phyloP scores from a whole-genome alignment of 2,113 vertebrate genomes.

The Actinemys pallida region DNA sequence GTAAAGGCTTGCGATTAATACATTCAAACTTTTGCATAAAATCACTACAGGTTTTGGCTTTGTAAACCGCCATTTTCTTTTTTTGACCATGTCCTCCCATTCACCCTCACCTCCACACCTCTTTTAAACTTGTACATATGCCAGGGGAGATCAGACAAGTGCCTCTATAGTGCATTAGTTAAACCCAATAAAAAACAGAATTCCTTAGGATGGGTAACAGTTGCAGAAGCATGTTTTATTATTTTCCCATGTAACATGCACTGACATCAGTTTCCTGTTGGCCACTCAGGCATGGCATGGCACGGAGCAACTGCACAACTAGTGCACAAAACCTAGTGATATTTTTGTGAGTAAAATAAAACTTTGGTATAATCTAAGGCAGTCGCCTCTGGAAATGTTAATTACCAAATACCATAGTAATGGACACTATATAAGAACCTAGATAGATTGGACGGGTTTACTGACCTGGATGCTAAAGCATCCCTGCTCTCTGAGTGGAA shows the following conservation, averaged over 20 bases:
- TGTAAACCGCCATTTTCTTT: background rate
- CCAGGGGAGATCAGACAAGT: background rate
- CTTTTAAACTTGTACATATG: background rate
- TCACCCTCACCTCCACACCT: background rate
- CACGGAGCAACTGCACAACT: background rate
- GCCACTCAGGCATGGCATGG: rapidly evolving
- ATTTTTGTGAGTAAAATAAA: background rate
- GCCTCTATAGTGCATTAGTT: background rate
- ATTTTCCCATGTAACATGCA: background rate
- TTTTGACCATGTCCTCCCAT: background rate
- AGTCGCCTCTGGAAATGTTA: background rate
- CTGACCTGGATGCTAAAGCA: slow-evolving; percentile 58
- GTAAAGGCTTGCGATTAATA: rapidly evolving
- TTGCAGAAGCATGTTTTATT: rapidly evolving
- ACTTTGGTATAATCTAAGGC: background rate
- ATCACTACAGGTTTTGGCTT: background rate
- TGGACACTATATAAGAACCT: background rate
- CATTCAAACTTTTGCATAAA: background rate
- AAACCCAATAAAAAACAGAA: background rate
- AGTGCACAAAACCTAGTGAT: background rate
- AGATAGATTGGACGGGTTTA: slow-evolving; percentile 26
- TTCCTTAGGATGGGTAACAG: background rate
- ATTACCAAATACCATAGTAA: background rate
- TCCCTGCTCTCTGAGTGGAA: slow-evolving; percentile 36
- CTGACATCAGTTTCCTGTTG: background rate